Evolutionary conservation across 2,888 invertebrate genomes (phyloP), one percentile per base, ranked within the genome.

Genomic region (Cancer borealis): DNA sequence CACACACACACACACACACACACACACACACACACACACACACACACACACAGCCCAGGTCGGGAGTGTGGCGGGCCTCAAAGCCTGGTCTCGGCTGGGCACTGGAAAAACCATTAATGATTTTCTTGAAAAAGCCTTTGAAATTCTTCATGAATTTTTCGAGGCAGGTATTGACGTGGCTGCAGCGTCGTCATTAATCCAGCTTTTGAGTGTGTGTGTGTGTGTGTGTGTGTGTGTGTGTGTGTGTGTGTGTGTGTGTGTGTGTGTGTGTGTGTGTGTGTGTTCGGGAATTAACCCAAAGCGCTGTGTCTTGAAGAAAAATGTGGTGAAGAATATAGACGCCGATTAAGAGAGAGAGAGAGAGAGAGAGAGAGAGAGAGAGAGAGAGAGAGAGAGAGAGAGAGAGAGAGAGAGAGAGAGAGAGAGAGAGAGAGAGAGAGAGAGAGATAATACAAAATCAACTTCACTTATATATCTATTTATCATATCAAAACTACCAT

Each of bases 1-100:
- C 79, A 79, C 79, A 79, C 79, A 79, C 79, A 79, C 79, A 79
- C 79, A 79, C 79, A 79, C 79, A 79, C 79, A 79, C 79, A 79
- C 79, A 79, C 79, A 79, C 79, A 79, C 79, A 79, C 79, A 79
- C 79, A 79, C 79, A 79, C 79, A 79, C 79, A 79, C 79, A 79
- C 79, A 79, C 79, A 79, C 79, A 79, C 79, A 79, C 79, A 26
- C 79, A 30, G 30, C 54, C 54, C 54, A 17, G 54, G 12, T 17
- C 3, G 54, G 54, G 54, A 54, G 54, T 54, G 54, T 54, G 54
- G 17, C 54, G 54, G 12, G 54, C 79, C 79, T 79, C 79, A 79
- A 79, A 79, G 79, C 79, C 79, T 79, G 30, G 30, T 10, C 30
- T 79, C 30, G 30, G 26, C 79, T 30, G 79, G 79, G 79, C 79